phyloP scores from a whole-genome alignment of 2,888 invertebrate genomes.

The Hanleya hanleyi region DNA sequence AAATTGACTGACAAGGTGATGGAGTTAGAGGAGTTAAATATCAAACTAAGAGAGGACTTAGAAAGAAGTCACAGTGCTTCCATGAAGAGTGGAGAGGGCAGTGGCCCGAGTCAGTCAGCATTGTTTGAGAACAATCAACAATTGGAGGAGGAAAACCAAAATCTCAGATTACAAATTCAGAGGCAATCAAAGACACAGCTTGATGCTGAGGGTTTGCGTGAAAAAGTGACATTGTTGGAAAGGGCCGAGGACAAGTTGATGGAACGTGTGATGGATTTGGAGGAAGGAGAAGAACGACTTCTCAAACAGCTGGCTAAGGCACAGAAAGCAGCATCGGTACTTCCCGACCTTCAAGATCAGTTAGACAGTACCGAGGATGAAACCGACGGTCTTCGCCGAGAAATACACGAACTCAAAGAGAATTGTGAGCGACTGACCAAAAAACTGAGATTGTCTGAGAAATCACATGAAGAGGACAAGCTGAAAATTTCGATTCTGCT shows the following conservation, averaged over 20 bases:
- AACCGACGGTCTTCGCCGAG: constrained; percentile 9
- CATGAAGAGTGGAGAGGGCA: not conserved
- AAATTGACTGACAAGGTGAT: constrained; percentile 49
- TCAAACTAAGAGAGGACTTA: too few relatives aligned
- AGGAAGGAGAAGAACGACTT: constrained; percentile 49
- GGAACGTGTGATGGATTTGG: constrained; percentile 64
- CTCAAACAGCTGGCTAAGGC: constrained; percentile 43
- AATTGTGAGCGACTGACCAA: constrained; percentile 20
- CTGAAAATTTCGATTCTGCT: constrained; percentile 43
- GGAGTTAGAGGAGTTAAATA: constrained; percentile 42
- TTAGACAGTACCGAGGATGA: constrained; percentile 12
- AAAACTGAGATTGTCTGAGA: constrained; percentile 41
- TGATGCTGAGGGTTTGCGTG: constrained; percentile 18
- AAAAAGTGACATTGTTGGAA: constrained; percentile 60
- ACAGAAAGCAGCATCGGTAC: constrained; percentile 17
- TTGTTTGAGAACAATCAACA: constrained; percentile 55
- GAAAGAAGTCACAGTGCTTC: not conserved
- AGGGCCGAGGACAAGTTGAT: constrained; percentile 62
- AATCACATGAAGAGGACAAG: constrained; percentile 44
- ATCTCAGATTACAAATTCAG: constrained; percentile 25
- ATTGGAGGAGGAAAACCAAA: constrained; percentile 54
- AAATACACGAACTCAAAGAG: constrained; percentile 2
- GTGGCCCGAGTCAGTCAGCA: constrained; percentile 22
- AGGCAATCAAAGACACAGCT: constrained; percentile 10
- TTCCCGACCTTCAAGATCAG: constrained; percentile 24